phyloP scores from a whole-genome alignment of 2,113 vertebrate species.

The Glareola pratincola region DNA sequence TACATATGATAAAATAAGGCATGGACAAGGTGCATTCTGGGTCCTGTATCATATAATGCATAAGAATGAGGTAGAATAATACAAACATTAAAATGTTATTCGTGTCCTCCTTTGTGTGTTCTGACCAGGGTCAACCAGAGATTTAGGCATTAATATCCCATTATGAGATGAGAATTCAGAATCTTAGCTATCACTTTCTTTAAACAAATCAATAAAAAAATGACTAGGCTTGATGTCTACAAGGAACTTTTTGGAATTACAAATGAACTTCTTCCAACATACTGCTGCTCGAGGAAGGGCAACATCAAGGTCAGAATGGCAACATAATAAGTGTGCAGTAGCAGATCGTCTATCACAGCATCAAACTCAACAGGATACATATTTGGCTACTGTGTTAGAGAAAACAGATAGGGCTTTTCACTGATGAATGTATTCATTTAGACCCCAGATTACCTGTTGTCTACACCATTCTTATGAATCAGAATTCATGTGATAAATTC shows the following conservation, averaged over 20 bases:
- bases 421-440: neutral
- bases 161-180: neutral
- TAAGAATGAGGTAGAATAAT: neutral
- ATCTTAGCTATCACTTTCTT: neutral
- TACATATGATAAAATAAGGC: neutral
- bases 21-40: neutral
- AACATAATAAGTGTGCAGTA: neutral
- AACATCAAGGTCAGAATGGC: neutral
- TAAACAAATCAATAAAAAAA: neutral
- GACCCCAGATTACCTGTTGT: neutral
- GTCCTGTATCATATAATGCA: neutral
- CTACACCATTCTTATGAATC: neutral
- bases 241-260: neutral
- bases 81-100: neutral
- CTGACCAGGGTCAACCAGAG: neutral
- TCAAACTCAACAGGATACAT: neutral
- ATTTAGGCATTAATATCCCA: neutral
- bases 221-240: neutral
- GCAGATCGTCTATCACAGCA: neutral
- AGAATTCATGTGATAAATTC: neutral
- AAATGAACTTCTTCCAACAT: neutral
- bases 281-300: neutral
- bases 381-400: neutral
- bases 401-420: neutral
- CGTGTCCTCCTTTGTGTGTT: neutral